Base-by-base conservation (phyloP, 2,888 invertebrate genomes). In the Agonopterix subpropinquella region DNA sequence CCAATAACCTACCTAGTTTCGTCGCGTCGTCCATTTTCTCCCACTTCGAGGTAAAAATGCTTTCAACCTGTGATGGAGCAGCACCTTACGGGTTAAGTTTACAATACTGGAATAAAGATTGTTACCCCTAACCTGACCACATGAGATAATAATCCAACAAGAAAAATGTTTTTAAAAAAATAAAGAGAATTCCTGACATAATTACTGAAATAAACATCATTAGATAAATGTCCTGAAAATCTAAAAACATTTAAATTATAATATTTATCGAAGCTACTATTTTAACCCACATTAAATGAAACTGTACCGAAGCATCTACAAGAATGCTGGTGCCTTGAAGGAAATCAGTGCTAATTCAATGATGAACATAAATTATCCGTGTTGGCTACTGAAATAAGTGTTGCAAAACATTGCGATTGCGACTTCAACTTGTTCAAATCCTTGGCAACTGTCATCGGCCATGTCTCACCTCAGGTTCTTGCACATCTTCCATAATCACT, bases 11-110 rank as follows among this genome's bases (percentile, higher is more conserved):
- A 97, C 97, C 96, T 82, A 96, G 89, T 90, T 93, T 94, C 66
- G 92, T 92, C 54, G 93, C 93, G 81, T 92, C 92, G 89, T 96
- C 96, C 89, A 94, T 90, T 85, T 89, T 91, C 90, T 97, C 97
- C 97, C 97, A 97, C 88, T 95, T 95, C 71, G 89, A 89, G 45
- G 89, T 78, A 83, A 89, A 89, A 73, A 76, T 72, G 77, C 66
- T 82, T 77, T 86, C 81, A 68, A 88, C 89, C 89, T 89, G 89
- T 76, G 72, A 65, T 66, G 69, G 72, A 69, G 76, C 75, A 77
- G 76, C 78, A 77, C 66, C 80, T 80, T 78, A 73, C 67, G 64
- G 70, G 62, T 83, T 82, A 83, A 83, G 80, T 76, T 71, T 67
- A 9, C n/a, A 73, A 81, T 60, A 86, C 87, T 87, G 87, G 70